Evolutionary conservation across 2,888 invertebrate species (phyloP).

Genomic region (Trichogramma dendrolimi): DNA sequence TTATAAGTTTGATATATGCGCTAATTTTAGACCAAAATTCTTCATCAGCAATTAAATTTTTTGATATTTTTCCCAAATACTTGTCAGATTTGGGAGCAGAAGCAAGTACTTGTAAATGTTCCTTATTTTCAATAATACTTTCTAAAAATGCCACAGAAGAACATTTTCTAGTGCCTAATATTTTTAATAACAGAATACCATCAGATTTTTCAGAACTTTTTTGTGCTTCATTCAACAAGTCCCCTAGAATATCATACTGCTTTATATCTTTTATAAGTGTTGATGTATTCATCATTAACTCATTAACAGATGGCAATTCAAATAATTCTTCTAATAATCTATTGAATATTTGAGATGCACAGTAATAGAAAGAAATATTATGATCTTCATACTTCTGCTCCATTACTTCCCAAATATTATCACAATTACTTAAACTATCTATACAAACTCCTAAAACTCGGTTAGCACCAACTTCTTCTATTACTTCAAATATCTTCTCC

Average conservation of each 20-base stretch:
- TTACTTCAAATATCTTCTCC: slow-evolving; percentile 28
- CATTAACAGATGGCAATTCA: slow-evolving; percentile 21
- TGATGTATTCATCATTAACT: slow-evolving; percentile 28
- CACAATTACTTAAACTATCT: slow-evolving; percentile 34
- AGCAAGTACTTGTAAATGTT: slow-evolving; percentile 32
- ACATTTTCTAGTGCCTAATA: slow-evolving; percentile 32
- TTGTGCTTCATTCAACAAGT: slow-evolving; percentile 29
- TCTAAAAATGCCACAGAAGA: slow-evolving; percentile 33
- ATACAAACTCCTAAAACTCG: slow-evolving; percentile 33
- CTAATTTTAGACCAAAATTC: slow-evolving; percentile 29
- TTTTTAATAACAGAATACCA: slow-evolving; percentile 25
- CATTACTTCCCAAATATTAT: slow-evolving; percentile 34
- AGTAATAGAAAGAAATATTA: slow-evolving; percentile 33
- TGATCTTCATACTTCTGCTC: slow-evolving; percentile 31
- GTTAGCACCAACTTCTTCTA: slow-evolving; percentile 30
- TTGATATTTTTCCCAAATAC: slow-evolving; percentile 23
- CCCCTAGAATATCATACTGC: slow-evolving; percentile 30
- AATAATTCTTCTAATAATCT: slow-evolving; percentile 34
- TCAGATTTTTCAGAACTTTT: slow-evolving; percentile 24
- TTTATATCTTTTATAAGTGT: slow-evolving; percentile 33
- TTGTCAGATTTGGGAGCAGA: slow-evolving; percentile 29
- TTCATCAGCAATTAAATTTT: slow-evolving; percentile 27
- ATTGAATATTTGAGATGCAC: slow-evolving; percentile 34
- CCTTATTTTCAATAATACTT: slow-evolving; percentile 32
- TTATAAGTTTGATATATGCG: slow-evolving; percentile 26